Evolutionary conservation across 2,797 vertebrate species (phyloP).

Genomic region (Sebastes diploproa): DNA sequence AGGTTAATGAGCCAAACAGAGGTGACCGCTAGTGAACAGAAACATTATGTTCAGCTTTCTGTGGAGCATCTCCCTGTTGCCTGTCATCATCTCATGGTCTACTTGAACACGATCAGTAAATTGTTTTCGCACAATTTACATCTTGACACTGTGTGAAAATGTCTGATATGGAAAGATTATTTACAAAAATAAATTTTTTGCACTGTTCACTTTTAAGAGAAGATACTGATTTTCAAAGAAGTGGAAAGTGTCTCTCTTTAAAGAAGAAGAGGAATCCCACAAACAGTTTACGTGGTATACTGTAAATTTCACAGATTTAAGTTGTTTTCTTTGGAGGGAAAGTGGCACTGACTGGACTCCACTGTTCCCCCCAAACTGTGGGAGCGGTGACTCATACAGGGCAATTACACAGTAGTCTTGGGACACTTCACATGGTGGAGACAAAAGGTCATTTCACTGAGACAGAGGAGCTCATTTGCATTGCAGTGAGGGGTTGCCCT

Average conservation of each 20-base stretch:
- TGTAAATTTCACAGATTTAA: conserved; percentile 7
- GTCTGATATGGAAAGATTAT: background rate
- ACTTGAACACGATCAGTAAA: background rate
- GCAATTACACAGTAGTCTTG: conserved; percentile 25
- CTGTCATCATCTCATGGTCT: background rate
- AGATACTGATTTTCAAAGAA: background rate
- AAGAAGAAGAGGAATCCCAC: background rate
- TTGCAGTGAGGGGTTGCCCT: conserved; percentile 61
- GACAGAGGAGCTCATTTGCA: conserved; percentile 63
- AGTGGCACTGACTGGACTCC: conserved; percentile 20
- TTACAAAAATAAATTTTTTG: background rate
- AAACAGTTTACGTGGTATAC: background rate
- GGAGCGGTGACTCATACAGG: conserved; percentile 49
- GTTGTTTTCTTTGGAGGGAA: background rate
- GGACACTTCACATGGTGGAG: conserved; percentile 32
- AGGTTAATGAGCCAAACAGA: conserved; percentile 52
- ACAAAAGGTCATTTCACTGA: conserved; percentile 65
- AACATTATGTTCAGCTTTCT: conserved; percentile 32
- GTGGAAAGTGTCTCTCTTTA: background rate
- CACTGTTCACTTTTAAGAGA: background rate
- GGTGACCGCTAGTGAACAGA: conserved; percentile 37
- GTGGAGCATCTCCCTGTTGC: conserved; percentile 3
- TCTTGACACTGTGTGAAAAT: background rate
- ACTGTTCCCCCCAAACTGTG: conserved; percentile 19
- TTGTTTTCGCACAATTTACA: background rate